Evolutionary conservation across 2,113 vertebrate genomes (phyloP).

Genomic region (Marmota monax): DNA sequence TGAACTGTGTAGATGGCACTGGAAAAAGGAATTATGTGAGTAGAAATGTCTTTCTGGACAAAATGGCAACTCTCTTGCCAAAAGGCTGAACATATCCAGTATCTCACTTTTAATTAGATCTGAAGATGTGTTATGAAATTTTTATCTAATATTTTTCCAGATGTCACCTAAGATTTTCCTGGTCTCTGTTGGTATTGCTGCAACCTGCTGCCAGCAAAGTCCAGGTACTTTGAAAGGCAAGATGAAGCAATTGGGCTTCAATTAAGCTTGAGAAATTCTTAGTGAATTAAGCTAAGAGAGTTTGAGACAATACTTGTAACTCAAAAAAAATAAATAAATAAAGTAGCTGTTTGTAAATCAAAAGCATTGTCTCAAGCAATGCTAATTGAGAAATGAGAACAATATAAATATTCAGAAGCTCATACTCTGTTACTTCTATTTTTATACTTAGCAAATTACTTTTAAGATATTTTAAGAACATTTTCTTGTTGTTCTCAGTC

Average conservation of each 20-base stretch:
- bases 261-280: not conserved
- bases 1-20: not conserved
- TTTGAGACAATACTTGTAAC: not conserved
- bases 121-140: not conserved
- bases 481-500: not conserved
- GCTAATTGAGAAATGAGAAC: not conserved
- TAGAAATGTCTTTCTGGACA: not conserved
- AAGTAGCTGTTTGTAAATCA: not conserved
- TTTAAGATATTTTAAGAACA: conserved; percentile 17
- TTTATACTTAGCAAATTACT: conserved; percentile 6
- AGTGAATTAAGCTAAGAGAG: not conserved
- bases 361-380: not conserved
- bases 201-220: not conserved
- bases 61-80: not conserved
- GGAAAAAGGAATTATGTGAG: not conserved
- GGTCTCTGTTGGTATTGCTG: not conserved
- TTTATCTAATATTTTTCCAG: not conserved
- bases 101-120: not conserved
- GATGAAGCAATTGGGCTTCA: not conserved
- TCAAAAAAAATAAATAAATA: not conserved
- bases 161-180: not conserved
- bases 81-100: not conserved
- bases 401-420: conserved; percentile 26
- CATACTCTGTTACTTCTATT: not conserved
- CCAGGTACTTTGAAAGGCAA: not conserved